These are phyloP conservation scores for Heliothis peltigera DNA, from an alignment of 2,888 invertebrate species.

Conservation along the genomic window DNA sequence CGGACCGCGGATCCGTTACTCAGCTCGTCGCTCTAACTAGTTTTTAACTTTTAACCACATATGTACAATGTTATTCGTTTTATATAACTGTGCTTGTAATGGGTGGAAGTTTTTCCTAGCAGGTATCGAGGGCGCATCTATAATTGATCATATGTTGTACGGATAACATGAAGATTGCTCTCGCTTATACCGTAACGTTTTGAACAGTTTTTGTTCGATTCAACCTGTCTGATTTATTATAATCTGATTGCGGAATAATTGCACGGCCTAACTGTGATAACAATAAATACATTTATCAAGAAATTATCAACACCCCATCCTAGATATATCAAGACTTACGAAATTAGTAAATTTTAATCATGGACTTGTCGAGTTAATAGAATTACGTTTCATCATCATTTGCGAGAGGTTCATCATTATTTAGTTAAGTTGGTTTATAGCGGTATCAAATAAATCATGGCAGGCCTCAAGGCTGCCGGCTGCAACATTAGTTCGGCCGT, in stretches of 20 bases:
- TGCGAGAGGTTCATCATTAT: conserved; percentile 51
- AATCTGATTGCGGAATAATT: conserved; percentile 35
- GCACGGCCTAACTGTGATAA: conserved; percentile 27
- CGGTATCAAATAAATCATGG: conserved; percentile 65
- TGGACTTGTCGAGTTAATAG: conserved; percentile 21
- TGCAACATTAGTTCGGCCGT: conserved; percentile 50
- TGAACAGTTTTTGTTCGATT: conserved; percentile 33
- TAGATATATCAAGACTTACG: conserved; percentile 4
- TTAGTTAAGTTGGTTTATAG: conserved; percentile 60
- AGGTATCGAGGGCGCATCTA: conserved; percentile 79
- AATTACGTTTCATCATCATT: conserved; percentile 40
- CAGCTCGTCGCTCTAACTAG: conserved; percentile 62
- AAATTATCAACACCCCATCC: not conserved
- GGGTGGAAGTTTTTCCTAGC: conserved; percentile 80
- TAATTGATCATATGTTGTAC: conserved; percentile 79
- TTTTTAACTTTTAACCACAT: conserved; percentile 77
- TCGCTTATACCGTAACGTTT: conserved; percentile 66
- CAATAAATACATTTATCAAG: conserved; percentile 21
- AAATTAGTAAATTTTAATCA: conserved; percentile 10
- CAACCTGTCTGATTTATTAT: conserved; percentile 36
- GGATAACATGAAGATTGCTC: conserved; percentile 65
- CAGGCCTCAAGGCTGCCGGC: conserved; percentile 59
- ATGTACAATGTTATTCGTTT: conserved; percentile 80
- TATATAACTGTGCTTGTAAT: conserved; percentile 88
- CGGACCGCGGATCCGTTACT: conserved; percentile 72